Evolutionary conservation across 2,113 vertebrate species (phyloP).

Genomic region (Thermophis baileyi): DNA sequence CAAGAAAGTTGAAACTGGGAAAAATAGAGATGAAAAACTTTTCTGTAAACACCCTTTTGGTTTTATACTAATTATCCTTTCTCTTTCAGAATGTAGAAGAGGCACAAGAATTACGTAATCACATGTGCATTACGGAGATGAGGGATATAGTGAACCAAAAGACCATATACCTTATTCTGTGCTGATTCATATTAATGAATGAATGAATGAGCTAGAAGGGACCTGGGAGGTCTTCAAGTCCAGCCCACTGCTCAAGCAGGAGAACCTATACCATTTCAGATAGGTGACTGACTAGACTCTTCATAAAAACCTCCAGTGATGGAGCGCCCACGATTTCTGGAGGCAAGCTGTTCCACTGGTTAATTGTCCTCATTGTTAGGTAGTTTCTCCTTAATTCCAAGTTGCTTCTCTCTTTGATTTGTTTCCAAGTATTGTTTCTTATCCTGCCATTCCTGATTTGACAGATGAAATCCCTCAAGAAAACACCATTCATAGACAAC

Average conservation of each 20-base stretch:
- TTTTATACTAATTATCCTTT: neutral
- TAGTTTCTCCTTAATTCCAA: too few relatives aligned
- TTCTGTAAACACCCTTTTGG: neutral
- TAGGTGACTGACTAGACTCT: too few relatives aligned
- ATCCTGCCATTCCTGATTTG: slow-evolving; percentile 49
- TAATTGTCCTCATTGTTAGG: too few relatives aligned
- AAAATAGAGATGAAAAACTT: neutral
- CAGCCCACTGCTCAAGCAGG: too few relatives aligned
- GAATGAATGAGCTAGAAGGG: too few relatives aligned
- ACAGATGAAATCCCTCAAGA: slow-evolving; percentile 71
- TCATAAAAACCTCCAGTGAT: too few relatives aligned
- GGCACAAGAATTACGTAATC: slow-evolving; percentile 59
- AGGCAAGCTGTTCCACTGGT: too few relatives aligned
- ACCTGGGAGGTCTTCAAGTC: too few relatives aligned
- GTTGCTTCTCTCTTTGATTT: too few relatives aligned
- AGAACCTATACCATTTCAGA: too few relatives aligned
- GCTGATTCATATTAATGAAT: slow-evolving; percentile 35
- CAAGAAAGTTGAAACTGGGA: neutral
- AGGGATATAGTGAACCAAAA: slow-evolving; percentile 69
- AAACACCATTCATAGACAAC: slow-evolving; percentile 70
- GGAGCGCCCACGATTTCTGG: too few relatives aligned
- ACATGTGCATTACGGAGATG: slow-evolving; percentile 67
- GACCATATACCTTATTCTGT: slow-evolving; percentile 66
- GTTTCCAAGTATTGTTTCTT: too few relatives aligned
- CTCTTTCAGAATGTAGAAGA: slow-evolving; percentile 17